Percentiles rank a stretch among this genome's conserved stretches.
Evolutionary conservation across 2,113 vertebrate genomes (phyloP).

Genomic region (Paralichthys olivaceus): DNA sequence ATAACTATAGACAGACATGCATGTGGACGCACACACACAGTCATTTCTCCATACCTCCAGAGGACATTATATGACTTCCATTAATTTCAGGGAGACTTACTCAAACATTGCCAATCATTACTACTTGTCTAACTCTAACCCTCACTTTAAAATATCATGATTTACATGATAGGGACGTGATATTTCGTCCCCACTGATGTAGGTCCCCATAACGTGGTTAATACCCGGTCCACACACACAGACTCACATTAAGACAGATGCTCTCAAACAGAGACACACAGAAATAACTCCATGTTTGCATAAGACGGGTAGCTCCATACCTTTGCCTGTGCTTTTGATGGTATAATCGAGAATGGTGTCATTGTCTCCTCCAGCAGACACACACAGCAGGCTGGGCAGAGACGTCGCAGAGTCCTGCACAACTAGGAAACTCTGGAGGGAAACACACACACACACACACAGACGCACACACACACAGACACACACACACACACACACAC

Average conservation of each 20-base stretch:
- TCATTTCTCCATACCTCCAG: too few species aligned
- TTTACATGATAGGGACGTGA: too few species aligned
- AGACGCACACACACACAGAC: slow-evolving; percentile 8
- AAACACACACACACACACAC: slow-evolving; percentile 28
- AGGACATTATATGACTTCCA: too few species aligned
- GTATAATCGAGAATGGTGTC: slow-evolving; percentile 51
- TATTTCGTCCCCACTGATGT: too few species aligned
- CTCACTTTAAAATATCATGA: too few species aligned
- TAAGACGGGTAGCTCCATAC: slow-evolving; percentile 30
- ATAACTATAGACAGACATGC: too few species aligned
- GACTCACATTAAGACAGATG: background rate
- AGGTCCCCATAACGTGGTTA: too few species aligned
- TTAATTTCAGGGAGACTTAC: too few species aligned
- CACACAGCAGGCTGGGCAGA: slow-evolving; percentile 69
- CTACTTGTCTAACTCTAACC: too few species aligned
- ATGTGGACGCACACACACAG: too few species aligned
- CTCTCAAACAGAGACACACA: background rate
- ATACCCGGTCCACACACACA: background rate
- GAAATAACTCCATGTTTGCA: background rate
- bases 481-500: slow-evolving; percentile 34
- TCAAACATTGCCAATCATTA: too few species aligned
- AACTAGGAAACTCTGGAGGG: slow-evolving; percentile 76
- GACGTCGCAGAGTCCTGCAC: slow-evolving; percentile 56
- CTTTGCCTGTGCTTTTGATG: slow-evolving; percentile 55
- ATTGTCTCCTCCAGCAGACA: slow-evolving; percentile 63